These are phyloP conservation scores for Lumbricus terrestris DNA, from an alignment of 2,888 invertebrate genomes.

Conservation along the genomic window DNA sequence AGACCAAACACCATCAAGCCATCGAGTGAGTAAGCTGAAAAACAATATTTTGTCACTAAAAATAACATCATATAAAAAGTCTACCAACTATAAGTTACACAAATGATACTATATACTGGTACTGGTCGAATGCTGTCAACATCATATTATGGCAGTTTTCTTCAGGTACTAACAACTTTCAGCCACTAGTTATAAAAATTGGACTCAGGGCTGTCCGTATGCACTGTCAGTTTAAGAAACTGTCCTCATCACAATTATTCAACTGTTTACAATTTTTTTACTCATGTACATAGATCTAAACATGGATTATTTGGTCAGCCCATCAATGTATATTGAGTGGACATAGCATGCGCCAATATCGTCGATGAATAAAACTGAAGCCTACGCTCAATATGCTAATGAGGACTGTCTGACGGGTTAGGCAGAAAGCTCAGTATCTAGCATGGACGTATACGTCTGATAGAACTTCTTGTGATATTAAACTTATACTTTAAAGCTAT, in stretches of 20 bases:
- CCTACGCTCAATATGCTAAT: no score
- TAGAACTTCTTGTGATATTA: no score
- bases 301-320: no score
- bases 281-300: background rate
- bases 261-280: background rate
- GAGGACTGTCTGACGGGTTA: no score
- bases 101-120: background rate
- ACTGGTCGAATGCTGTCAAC: background rate
- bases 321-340: no score
- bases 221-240: background rate
- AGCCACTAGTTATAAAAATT: background rate
- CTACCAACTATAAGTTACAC: background rate
- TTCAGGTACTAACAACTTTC: background rate
- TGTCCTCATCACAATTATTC: background rate
- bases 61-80: background rate
- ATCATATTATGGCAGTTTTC: background rate
- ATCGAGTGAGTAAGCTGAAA: constrained; percentile 60
- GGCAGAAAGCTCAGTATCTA: no score
- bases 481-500: no score
- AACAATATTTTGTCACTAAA: background rate
- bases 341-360: no score
- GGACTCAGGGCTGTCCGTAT: background rate
- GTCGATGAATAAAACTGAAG: no score
- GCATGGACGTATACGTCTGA: no score
- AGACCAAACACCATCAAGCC: constrained; percentile 60